Evolutionary conservation across 2,113 vertebrate genomes (phyloP).

Genomic region (Diphyllodes magnificus): DNA sequence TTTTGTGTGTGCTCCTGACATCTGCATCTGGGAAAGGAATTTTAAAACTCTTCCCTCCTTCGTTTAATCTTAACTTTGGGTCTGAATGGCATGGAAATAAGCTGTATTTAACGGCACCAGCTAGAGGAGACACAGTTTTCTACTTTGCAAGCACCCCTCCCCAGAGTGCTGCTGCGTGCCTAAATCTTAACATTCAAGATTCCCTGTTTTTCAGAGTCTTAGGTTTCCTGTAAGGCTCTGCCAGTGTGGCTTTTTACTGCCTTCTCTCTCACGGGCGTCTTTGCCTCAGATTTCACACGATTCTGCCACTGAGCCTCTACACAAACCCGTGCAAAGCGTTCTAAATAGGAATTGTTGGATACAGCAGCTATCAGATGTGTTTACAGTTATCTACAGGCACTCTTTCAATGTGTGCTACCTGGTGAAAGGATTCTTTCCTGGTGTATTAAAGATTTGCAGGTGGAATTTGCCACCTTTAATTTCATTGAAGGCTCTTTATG

Average conservation of each 20-base stretch:
- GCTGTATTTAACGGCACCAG: background rate
- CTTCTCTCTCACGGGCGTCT: background rate
- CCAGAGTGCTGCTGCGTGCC: background rate
- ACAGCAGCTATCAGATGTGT: background rate
- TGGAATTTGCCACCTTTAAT: conserved; percentile 12
- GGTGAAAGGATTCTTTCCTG: background rate
- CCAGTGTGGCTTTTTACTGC: background rate
- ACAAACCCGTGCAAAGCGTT: background rate
- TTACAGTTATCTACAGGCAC: background rate
- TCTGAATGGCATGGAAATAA: background rate
- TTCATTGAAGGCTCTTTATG: background rate
- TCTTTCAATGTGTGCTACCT: background rate
- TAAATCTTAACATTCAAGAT: background rate
- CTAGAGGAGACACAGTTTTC: background rate
- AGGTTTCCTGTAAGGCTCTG: background rate
- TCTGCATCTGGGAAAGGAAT: conserved; percentile 22
- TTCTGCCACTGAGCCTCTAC: background rate
- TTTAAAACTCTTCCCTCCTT: background rate
- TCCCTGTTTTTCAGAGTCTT: background rate
- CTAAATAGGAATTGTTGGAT: background rate
- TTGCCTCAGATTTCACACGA: background rate
- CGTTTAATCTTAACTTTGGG: background rate
- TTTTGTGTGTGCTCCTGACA: conserved; percentile 16
- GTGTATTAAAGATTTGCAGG: background rate
- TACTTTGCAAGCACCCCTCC: background rate